Evolutionary conservation across 2,888 invertebrate genomes (phyloP), one percentile per base, ranked within the genome.

Genomic region (Ypsolopha scabrella): DNA sequence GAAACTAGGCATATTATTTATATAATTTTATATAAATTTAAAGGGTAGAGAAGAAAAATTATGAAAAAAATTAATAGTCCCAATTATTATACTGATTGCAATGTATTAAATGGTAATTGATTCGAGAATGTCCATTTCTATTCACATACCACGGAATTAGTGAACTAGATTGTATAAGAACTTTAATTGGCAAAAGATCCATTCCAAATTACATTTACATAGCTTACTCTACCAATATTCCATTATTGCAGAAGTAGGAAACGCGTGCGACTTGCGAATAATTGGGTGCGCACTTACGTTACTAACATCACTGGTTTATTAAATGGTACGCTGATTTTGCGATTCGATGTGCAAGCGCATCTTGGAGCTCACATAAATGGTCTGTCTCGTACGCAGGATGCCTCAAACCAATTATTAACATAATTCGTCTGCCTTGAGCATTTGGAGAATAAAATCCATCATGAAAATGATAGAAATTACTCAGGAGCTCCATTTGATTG

Each of bases 391-490:
- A 63, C 69, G 65, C 65, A 58, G 63, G 63, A 67, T 68, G 64
- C 64, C 60, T 66, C 59, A 65, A 72, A 68, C 72, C 72, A 64
- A 74, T 77, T 75, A 77, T 80, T 77, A 75, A 66, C 70, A 65
- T 72, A 76, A 76, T 74, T 59, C 63, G 9, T 39, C 47, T 9
- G 14, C 64, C 71, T 66, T 64, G 65, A 72, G 66, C 67, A 72
- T 77, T 77, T 75, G 67, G 67, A 66, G 70, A 75, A 70, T 60
- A 62, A 62, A 70, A 72, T 72, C 59, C 73, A 78, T 77, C 74
- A 71, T 55, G 67, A 68, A 78, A 74, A 80, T 75, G 58, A 74
- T 76, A 74, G 66, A 74, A 76, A 77, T 75, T 73, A 73, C 65
- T 67, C 61, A 62, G 59, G 62, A 38, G 39, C 54, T 53, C 48